These are phyloP conservation scores for Eulemur coronatus DNA, from an alignment of 2,797 vertebrate genomes.

Conservation along the genomic window DNA sequence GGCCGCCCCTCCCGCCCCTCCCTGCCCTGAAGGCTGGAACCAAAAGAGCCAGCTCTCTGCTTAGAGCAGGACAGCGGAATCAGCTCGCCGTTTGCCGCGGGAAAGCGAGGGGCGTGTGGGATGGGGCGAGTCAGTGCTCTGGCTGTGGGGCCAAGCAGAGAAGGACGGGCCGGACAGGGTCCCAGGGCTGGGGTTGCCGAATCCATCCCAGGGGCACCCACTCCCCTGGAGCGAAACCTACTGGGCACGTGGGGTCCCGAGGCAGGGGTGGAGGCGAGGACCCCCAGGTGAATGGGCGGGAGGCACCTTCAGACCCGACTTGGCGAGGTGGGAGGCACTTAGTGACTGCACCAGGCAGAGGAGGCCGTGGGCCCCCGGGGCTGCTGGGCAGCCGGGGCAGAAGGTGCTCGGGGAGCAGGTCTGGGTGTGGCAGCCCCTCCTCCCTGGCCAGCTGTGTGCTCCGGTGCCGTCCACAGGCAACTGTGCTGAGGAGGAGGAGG, in stretches of 20 bases:
- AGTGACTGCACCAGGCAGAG: not conserved
- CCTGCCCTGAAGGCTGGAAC: not conserved
- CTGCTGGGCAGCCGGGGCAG: not conserved
- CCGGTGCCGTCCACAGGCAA: conserved; percentile 64
- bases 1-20: not conserved
- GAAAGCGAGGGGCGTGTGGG: rapidly evolving
- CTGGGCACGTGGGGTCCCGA: not conserved
- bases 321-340: no score
- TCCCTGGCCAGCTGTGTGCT: rapidly evolving
- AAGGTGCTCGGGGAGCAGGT: not conserved
- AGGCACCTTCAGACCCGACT: not conserved
- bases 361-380: not conserved
- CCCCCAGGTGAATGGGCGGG: not conserved
- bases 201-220: not conserved
- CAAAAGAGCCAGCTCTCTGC: not conserved
- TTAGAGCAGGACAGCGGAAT: not conserved
- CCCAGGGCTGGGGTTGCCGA: not conserved
- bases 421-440: not conserved
- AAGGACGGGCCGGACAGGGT: not conserved
- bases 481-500: conserved; percentile 89
- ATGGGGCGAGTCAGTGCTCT: rapidly evolving
- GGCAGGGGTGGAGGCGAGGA: not conserved
- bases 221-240: not conserved
- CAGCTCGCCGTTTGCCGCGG: not conserved
- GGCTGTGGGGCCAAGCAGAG: not conserved